Percentiles rank a stretch among this genome's conserved stretches.
Evolutionary conservation across 2,888 invertebrate species (phyloP).

Genomic region (Ophioninae sp.): DNA sequence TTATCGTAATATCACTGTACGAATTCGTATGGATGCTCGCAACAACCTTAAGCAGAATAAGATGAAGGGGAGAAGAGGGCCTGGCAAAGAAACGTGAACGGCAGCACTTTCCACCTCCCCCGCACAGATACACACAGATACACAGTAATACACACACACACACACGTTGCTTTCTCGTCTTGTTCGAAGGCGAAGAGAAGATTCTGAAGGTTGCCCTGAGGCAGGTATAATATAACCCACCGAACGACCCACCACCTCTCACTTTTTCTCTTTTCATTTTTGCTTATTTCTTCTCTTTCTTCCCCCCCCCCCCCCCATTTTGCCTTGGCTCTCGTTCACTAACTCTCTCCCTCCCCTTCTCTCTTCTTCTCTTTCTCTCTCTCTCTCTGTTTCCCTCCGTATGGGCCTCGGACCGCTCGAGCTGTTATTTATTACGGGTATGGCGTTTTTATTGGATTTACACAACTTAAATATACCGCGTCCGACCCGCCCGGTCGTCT

Average conservation of each 20-base stretch:
- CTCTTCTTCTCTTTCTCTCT: slow-evolving; percentile 19
- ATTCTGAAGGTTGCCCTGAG: slow-evolving; percentile 68
- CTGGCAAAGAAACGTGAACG: slow-evolving; percentile 54
- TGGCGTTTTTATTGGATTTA: slow-evolving; percentile 80
- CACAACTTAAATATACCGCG: slow-evolving; percentile 80
- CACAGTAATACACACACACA: slow-evolving; percentile 29
- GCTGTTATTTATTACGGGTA: slow-evolving; percentile 79
- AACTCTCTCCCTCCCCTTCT: slow-evolving; percentile 40
- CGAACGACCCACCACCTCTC: slow-evolving; percentile 63
- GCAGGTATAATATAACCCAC: slow-evolving; percentile 78
- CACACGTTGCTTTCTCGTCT: slow-evolving; percentile 74
- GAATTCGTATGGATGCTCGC: slow-evolving; percentile 9
- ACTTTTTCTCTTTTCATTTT: slow-evolving; percentile 48
- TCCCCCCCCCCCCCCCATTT: slow-evolving; percentile 24
- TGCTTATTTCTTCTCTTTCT: slow-evolving; percentile 44
- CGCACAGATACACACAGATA: slow-evolving; percentile 14
- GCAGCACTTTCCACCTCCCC: slow-evolving; percentile 61
- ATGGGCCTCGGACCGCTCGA: slow-evolving; percentile 67
- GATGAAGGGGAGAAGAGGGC: slow-evolving; percentile 50
- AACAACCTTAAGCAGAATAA: slow-evolving; percentile 34
- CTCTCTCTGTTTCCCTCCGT: slow-evolving; percentile 23
- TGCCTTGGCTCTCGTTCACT: slow-evolving; percentile 39
- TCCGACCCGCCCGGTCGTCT: slow-evolving; percentile 67
- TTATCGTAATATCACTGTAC: slow-evolving; percentile 24
- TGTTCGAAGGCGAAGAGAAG: slow-evolving; percentile 76